Evolutionary conservation across 2,888 invertebrate species (phyloP).

Genomic region (Halocaridina rubra): DNA sequence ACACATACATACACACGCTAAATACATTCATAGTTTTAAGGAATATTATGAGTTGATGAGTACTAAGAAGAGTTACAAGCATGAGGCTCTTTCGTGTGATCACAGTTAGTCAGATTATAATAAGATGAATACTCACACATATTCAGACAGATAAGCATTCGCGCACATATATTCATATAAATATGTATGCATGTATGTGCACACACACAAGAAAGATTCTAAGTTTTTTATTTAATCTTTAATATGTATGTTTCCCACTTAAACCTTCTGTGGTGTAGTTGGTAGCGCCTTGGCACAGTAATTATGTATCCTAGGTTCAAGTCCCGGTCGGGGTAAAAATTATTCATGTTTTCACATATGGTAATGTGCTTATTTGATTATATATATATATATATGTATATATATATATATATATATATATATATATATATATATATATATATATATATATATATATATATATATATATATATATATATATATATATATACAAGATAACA

Average conservation of each 20-base stretch:
- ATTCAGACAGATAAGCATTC: not conserved
- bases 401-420: slow-evolving; percentile 35
- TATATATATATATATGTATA: slow-evolving; percentile 27
- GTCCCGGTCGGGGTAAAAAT: too few relatives aligned
- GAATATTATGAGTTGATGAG: not conserved
- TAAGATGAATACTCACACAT: not conserved
- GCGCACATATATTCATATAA: too few relatives aligned
- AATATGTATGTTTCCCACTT: not conserved
- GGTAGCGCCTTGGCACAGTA: too few relatives aligned
- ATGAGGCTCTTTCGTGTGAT: not conserved
- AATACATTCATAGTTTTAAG: not conserved
- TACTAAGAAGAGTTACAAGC: not conserved
- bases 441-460: slow-evolving; percentile 30
- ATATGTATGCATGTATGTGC: not conserved
- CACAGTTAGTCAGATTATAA: not conserved
- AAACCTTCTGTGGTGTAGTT: too few relatives aligned
- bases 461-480: slow-evolving; percentile 6
- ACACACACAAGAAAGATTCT: not conserved
- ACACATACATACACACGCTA: not conserved
- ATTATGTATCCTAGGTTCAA: too few relatives aligned
- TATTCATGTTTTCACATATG: too few relatives aligned
- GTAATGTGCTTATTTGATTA: too few relatives aligned
- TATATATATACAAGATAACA: not conserved
- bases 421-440: slow-evolving; percentile 42
- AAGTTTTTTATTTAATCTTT: not conserved